Conservation (phyloP, 1,140 invertebrate genomes). For the Vollenhovia emeryi region DNA sequence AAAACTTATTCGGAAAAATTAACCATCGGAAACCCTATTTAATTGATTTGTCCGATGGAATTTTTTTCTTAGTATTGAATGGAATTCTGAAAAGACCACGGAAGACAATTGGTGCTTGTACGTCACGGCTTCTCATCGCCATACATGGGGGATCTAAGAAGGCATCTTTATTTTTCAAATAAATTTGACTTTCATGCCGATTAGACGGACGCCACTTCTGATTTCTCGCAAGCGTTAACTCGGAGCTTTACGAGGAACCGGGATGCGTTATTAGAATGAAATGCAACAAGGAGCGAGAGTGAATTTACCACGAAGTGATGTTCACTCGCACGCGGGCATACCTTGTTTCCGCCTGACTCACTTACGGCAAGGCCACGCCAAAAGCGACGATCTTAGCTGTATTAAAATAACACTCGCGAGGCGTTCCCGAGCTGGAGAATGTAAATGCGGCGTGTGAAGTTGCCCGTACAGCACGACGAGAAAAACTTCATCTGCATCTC, state of each 20-base stretch:
- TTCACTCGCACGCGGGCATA: constrained; percentile 55
- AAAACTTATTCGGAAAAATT: too few species aligned
- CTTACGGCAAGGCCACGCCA: constrained; percentile 70
- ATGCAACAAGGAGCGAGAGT: constrained; percentile 42
- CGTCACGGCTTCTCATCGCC: background rate
- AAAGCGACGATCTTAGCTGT: constrained; percentile 67
- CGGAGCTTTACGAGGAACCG: constrained; percentile 11
- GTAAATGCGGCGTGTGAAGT: constrained; percentile 32
- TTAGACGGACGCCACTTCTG: background rate
- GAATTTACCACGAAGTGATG: constrained; percentile 59
- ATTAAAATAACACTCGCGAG: constrained; percentile 65
- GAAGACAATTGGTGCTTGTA: background rate
- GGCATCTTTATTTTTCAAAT: background rate
- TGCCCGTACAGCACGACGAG: background rate
- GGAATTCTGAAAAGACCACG: background rate
- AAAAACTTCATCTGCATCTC: constrained; percentile 38
- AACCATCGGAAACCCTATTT: too few species aligned
- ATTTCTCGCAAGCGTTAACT: background rate
- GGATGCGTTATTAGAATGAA: background rate
- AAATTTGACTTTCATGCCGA: background rate
- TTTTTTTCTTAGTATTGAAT: too few species aligned
- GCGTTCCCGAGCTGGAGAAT: constrained; percentile 50
- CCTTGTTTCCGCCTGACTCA: constrained; percentile 72
- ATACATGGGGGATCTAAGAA: background rate
- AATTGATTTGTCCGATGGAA: too few species aligned